Percentiles rank a stretch among this genome's conserved stretches.
Conservation (phyloP, 2,797 vertebrate genomes). For the Neosilurus mollespiculum region DNA sequence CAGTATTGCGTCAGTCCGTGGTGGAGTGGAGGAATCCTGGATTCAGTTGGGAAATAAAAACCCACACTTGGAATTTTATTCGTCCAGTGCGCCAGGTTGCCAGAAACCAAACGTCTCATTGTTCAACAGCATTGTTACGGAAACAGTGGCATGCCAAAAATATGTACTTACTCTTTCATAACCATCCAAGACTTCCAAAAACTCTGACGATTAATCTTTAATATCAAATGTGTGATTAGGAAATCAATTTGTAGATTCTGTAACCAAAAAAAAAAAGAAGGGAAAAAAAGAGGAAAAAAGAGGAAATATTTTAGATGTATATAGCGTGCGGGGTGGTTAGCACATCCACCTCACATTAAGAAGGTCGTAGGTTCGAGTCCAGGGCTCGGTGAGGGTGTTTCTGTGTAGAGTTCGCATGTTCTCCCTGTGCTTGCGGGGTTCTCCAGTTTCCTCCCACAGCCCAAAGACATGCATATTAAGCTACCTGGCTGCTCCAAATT, state of each 20-base stretch:
- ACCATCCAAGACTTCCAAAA: slow-evolving; percentile 15
- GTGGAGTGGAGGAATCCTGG: slow-evolving; percentile 21
- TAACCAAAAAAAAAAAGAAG: background rate
- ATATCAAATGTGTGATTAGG: slow-evolving; percentile 7
- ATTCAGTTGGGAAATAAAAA: slow-evolving; percentile 26
- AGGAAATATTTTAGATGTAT: no score
- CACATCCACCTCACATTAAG: no score
- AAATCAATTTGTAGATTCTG: slow-evolving; percentile 7
- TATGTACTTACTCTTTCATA: background rate
- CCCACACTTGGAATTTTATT: slow-evolving; percentile 31
- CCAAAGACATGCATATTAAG: no score
- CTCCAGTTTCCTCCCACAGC: no score
- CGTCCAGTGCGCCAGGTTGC: background rate
- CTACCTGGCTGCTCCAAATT: no score
- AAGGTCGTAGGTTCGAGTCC: no score
- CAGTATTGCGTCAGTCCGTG: slow-evolving; percentile 23
- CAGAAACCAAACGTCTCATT: slow-evolving; percentile 31
- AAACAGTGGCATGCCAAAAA: slow-evolving; percentile 13
- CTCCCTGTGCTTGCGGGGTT: no score
- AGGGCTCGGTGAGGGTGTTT: no score
- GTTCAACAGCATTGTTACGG: slow-evolving; percentile 22
- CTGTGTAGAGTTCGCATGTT: no score
- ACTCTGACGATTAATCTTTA: slow-evolving; percentile 9
- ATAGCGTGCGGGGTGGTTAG: no score
- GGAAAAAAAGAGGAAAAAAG: background rate